Evolutionary conservation across 1,140 invertebrate species (phyloP).

Genomic region (Panonychus citri): DNA sequence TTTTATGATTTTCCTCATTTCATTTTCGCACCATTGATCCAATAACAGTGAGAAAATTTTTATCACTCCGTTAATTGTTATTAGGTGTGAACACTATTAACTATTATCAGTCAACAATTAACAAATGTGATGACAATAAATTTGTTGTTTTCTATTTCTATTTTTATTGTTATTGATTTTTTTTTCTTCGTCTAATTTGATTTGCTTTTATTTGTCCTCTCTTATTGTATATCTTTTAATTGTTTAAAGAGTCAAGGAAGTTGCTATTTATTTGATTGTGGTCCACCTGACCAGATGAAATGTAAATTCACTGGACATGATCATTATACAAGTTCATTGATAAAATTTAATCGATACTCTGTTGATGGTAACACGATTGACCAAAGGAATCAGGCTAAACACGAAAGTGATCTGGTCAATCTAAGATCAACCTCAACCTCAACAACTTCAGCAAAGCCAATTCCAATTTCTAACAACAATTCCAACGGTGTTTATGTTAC

Average conservation of each 20-base stretch:
- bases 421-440: conserved; percentile 27
- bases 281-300: conserved; percentile 58
- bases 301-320: conserved; percentile 72
- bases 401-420: conserved; percentile 52
- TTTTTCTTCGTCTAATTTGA: no score
- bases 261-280: conserved; percentile 78
- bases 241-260: conserved; percentile 48
- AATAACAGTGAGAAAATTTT: no score
- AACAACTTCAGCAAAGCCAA: neutral
- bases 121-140: no score
- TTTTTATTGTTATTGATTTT: no score
- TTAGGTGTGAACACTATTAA: neutral
- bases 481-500: neutral
- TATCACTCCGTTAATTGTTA: no score
- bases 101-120: neutral
- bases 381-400: conserved; percentile 42
- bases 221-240: conserved; percentile 1
- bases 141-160: no score
- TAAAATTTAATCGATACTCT: conserved; percentile 36
- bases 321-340: conserved; percentile 65
- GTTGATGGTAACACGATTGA: conserved; percentile 34
- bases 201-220: neutral
- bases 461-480: neutral
- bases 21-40: no score
- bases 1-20: neutral